Evolutionary conservation across 2,797 vertebrate species (phyloP), one percentile per base, ranked within the genome.

Genomic region (Tachyglossus aculeatus): DNA sequence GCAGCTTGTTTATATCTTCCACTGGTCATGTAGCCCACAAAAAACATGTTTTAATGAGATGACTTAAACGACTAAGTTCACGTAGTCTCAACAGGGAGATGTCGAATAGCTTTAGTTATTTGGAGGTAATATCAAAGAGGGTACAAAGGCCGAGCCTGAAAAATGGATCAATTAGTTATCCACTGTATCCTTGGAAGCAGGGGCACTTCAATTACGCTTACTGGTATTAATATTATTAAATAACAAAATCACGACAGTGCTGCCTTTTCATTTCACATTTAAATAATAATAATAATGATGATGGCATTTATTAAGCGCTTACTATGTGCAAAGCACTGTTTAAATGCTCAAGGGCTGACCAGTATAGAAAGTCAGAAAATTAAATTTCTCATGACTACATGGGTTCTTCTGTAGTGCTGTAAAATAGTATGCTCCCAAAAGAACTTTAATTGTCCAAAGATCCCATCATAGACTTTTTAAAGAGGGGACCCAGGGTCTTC

Each of bases 141-240:
- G 29, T 31, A 50, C n/a, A 63, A 76, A 25, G 36, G 6, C 5
- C 48, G 34, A 71, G 62, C 47, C 64, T 77, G n/a, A 71, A 74
- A 80, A 72, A 82, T 67, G 43, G 47, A 56, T 72, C 67, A 77
- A 48, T 62, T 78, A 72, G 51, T 27, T 67, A 74, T 45, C 54
- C 55, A 45, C 43, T 56, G n/a, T 62, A 50, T 74, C 45, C 32
- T 67, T 65, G 15, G 45, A 61, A 70, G 31, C 55, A 70, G 47
- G 9, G 67, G 5, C 18, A 41, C n/a, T 72, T 74, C 51, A 59
- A 56, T 81, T 74, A 70, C 67, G 38, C 66, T 21, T 9, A 19
- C 37, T n/a, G 38, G 33, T 78, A 63, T 77, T 81, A 74, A 61
- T 78, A 76, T 52, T 55, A 57, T 22, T 65, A 81, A 76, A 65